Percentiles rank a stretch among this genome's conserved stretches.
Evolutionary conservation across 2,113 vertebrate genomes (phyloP).

Genomic region (Pithys albifrons): DNA sequence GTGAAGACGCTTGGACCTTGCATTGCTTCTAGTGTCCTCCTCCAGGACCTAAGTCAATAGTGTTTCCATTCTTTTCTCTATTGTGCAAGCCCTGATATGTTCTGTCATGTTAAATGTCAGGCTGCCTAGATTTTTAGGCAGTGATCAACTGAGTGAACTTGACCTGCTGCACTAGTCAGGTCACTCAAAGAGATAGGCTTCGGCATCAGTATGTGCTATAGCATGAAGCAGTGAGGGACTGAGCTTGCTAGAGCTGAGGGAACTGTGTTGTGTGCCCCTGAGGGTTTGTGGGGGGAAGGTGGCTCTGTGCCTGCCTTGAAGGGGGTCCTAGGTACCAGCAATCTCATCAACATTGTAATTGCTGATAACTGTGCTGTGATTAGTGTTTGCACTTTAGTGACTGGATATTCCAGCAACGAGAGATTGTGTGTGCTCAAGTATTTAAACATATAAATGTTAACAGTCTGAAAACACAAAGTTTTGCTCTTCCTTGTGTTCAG

Average conservation of each 20-base stretch:
- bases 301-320: not conserved
- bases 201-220: not conserved
- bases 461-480: not conserved
- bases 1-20: not conserved
- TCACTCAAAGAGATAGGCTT: not conserved
- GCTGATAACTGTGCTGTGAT: not conserved
- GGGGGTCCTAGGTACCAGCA: not conserved
- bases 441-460: not conserved
- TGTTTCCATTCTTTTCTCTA: not conserved
- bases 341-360: not conserved
- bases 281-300: not conserved
- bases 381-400: not conserved
- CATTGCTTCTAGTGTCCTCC: not conserved
- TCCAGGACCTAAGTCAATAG: not conserved
- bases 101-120: not conserved
- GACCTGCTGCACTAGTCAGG: not conserved
- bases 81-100: not conserved
- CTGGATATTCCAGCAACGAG: not conserved
- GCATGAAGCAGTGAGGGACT: not conserved
- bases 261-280: accelerated
- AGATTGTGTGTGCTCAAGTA: not conserved
- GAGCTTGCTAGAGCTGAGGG: no score
- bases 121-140: not conserved
- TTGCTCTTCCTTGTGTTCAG: not conserved
- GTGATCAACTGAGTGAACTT: accelerated